phyloP scores from a whole-genome alignment of 2,797 vertebrate species.

The Sibirionetta formosa region DNA sequence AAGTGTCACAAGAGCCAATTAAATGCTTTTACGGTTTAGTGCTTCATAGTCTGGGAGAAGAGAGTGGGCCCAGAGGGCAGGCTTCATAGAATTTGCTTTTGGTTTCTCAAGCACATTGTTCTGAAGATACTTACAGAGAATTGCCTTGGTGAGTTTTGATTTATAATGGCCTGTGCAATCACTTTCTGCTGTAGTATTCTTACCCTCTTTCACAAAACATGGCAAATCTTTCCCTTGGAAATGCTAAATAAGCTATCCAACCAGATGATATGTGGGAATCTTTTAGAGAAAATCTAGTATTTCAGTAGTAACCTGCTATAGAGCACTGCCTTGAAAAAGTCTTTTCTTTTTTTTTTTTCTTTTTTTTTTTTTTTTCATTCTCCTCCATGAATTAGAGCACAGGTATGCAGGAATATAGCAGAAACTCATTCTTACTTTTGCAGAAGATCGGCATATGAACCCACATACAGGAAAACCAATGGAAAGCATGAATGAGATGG shows the following conservation, averaged over 20 bases:
- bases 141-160: conserved; percentile 3
- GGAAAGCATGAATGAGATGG: conserved; percentile 7
- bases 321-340: neutral
- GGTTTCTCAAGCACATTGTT: conserved; percentile 61
- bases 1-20: conserved; percentile 59
- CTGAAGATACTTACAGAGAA: conserved; percentile 28
- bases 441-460: neutral
- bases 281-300: neutral
- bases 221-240: neutral
- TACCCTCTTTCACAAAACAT: neutral
- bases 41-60: conserved; percentile 62
- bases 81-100: conserved; percentile 65
- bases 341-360: too few relatives aligned
- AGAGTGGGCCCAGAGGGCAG: conserved; percentile 44
- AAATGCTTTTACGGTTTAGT: conserved; percentile 65
- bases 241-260: neutral
- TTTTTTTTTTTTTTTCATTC: neutral
- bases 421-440: neutral
- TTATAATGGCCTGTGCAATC: neutral
- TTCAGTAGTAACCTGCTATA: neutral
- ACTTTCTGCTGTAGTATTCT: conserved; percentile 12
- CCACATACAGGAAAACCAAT: neutral
- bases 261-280: neutral
- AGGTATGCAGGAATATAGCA: neutral
- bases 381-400: neutral